Evolutionary conservation across 2,113 vertebrate genomes (phyloP).

Genomic region (Talpa occidentalis): DNA sequence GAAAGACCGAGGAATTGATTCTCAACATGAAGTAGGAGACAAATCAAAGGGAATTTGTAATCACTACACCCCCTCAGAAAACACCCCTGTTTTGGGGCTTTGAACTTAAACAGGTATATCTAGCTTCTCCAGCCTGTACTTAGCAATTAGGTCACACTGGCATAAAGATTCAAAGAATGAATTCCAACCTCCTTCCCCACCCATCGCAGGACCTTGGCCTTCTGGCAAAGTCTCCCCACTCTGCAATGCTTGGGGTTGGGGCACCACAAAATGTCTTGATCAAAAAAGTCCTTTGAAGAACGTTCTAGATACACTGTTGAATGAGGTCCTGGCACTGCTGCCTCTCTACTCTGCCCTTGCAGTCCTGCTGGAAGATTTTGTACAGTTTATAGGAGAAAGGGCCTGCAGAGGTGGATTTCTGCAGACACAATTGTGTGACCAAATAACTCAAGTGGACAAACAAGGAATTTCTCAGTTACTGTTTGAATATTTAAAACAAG

Average conservation of each 20-base stretch:
- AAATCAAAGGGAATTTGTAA: background rate
- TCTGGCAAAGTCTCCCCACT: background rate
- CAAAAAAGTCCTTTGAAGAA: background rate
- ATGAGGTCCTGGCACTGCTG: background rate
- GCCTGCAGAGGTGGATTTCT: background rate
- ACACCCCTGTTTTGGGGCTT: constrained; percentile 8
- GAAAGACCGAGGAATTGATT: background rate
- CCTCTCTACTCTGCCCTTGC: background rate
- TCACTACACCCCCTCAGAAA: background rate
- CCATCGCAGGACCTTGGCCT: background rate
- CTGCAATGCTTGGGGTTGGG: background rate
- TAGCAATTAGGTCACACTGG: background rate
- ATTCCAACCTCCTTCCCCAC: too few species aligned
- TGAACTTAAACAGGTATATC: constrained; percentile 35
- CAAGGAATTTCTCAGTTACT: background rate
- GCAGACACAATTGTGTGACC: background rate
- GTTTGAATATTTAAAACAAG: background rate
- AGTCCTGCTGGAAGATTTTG: background rate
- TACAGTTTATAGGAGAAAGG: background rate
- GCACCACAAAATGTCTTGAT: background rate
- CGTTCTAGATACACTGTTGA: fast-evolving
- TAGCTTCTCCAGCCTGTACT: background rate
- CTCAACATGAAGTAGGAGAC: background rate
- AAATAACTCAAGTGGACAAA: background rate
- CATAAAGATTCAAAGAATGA: background rate